Evolutionary conservation across 2,113 vertebrate species (phyloP), one percentile per base, ranked within the genome.

Genomic region (Amblyopsis rosae): DNA sequence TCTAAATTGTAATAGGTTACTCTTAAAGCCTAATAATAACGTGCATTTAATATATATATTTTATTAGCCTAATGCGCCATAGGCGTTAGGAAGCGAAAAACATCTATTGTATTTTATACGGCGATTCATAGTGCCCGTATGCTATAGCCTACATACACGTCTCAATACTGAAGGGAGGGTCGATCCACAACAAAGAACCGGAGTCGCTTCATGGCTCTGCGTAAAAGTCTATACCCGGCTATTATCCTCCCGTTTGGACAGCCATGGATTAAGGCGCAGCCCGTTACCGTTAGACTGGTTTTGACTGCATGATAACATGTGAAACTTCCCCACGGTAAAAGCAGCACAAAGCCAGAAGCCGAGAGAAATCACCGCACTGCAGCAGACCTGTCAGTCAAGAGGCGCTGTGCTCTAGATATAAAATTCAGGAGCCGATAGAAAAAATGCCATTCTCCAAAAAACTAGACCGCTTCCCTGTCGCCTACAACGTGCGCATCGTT

Each of bases 281-380:
- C 57, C 41, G 58, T 47, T 10, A 9, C 47, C 19, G 54, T 53
- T 33, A 57, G 53, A 62, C 63, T 62, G 26, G 35, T 19, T 72
- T 51, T 5, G 45, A 61, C 59, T 59, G 67, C 48, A 66, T 75
- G 74, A 63, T 55, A 58, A 70, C 26, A 54, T 26, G 59, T 70
- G 49, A 62, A 59, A 1, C 59, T 9, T 61, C 55, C 62, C 60
- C 65, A 58, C 75, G 59, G 69, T 55, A 77, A 58, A 80, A 15
- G 72, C 66, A 73, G 50, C 76, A 83, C 70, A 65, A 61, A 49
- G 58, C 71, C 12, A 19, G 17, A 32, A 61, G 55, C 69, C 58
- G 63, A 66, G 61, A 72, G 77, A 79, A 72, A 78, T 75, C 77
- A 91, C 90, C 85, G 92, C 92, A 91, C 85, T 92, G 91, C 90